A percentile compares a stretch with the other conserved stretches of the same genome.
These are phyloP conservation scores for Xiphophorus birchmanni DNA, from an alignment of 2,797 vertebrate species.

Conservation along the genomic window DNA sequence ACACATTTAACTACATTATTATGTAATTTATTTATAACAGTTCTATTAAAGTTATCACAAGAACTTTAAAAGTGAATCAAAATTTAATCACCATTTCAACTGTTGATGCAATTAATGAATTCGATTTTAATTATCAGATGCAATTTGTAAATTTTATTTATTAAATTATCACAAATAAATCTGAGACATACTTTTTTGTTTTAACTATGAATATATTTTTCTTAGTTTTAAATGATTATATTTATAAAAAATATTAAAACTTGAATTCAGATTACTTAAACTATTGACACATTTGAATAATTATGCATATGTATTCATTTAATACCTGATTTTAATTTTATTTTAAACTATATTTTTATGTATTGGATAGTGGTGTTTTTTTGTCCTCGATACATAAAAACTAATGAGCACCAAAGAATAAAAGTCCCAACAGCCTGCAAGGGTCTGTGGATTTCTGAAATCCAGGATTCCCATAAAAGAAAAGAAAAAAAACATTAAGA, in stretches of 20 bases:
- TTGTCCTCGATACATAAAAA: conserved; percentile 3
- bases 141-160: background rate
- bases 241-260: background rate
- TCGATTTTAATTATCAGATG: too few relatives aligned
- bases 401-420: conserved; percentile 3
- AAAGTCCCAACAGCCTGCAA: background rate
- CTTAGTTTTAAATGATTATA: background rate
- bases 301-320: background rate
- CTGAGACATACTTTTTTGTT: background rate
- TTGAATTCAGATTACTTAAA: background rate
- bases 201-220: background rate
- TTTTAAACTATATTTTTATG: background rate
- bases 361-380: conserved; percentile 6
- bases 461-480: background rate
- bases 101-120: background rate
- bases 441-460: background rate
- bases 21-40: background rate
- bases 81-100: background rate
- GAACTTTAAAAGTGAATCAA: background rate
- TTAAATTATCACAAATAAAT: conserved; percentile 1
- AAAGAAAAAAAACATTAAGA: background rate
- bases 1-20: background rate
- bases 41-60: background rate
- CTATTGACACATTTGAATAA: background rate
- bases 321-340: background rate